Conservation (phyloP, 2,113 vertebrate genomes). For the Tachycineta bicolor region DNA sequence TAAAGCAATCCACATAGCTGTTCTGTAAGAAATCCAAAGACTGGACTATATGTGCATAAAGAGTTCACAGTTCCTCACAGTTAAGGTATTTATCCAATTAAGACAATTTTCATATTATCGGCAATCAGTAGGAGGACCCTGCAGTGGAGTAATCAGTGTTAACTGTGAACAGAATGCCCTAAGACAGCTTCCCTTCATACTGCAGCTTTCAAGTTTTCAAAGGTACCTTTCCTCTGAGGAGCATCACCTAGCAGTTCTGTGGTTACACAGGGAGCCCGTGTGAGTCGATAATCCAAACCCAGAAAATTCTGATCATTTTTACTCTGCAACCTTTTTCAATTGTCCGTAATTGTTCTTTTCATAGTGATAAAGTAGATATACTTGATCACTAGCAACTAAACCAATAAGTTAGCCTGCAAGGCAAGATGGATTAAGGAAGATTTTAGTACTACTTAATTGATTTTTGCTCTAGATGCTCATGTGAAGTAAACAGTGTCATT, state of each 20-base stretch:
- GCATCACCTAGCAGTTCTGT: neutral
- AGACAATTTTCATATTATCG: neutral
- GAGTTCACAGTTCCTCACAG: neutral
- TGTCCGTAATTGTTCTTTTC: neutral
- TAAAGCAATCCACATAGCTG: neutral
- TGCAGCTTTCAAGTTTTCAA: neutral
- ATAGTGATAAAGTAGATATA: neutral
- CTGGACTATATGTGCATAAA: neutral
- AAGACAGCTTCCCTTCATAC: neutral
- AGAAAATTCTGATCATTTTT: neutral
- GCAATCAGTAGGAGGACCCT: neutral
- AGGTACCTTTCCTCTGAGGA: neutral
- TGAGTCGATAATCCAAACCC: neutral
- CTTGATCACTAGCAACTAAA: neutral
- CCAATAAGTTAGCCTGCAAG: neutral
- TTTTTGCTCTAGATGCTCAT: constrained; percentile 35
- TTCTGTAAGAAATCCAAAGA: neutral
- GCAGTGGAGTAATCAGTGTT: neutral
- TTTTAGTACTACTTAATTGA: constrained; percentile 41
- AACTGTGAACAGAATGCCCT: neutral
- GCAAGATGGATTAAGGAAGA: neutral
- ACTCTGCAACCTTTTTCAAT: neutral
- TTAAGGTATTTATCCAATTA: neutral
- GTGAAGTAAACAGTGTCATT: constrained; percentile 39
- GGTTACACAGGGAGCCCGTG: neutral